phyloP scores from a whole-genome alignment of 2,797 vertebrate species.

The Enteromius mattozi region DNA sequence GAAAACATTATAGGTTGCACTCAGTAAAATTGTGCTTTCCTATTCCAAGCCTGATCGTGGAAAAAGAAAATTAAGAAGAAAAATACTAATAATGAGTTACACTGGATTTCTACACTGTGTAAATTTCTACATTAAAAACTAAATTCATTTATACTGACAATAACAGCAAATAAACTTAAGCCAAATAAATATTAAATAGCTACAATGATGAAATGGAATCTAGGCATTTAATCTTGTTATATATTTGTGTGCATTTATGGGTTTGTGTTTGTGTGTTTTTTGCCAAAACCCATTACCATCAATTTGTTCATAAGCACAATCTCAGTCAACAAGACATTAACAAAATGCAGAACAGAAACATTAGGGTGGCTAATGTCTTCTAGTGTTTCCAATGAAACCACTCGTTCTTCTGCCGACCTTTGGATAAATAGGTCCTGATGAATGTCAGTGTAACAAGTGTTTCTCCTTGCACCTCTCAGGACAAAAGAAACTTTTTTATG shows the following conservation, averaged over 20 bases:
- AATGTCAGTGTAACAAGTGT: conserved; percentile 66
- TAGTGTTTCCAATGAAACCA: conserved; percentile 68
- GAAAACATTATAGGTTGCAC: background rate
- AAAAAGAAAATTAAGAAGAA: background rate
- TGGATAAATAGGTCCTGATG: conserved; percentile 72
- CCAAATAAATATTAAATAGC: background rate
- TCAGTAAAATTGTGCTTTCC: background rate
- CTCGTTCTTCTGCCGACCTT: conserved; percentile 66
- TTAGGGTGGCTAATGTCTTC: conserved; percentile 71
- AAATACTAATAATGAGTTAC: background rate
- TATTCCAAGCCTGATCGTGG: too few relatives aligned
- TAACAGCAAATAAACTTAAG: background rate
- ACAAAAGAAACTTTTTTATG: conserved; percentile 60
- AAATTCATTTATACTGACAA: background rate
- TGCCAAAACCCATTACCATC: conserved; percentile 78
- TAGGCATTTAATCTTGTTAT: background rate
- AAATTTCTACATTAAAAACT: too few relatives aligned
- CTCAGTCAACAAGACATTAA: conserved; percentile 73
- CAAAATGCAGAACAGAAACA: conserved; percentile 72
- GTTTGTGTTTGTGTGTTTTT: conserved; percentile 52
- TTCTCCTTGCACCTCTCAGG: conserved; percentile 64
- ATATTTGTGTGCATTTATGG: conserved; percentile 49
- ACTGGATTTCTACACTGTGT: background rate
- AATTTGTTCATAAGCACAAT: conserved; percentile 75
- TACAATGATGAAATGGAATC: background rate